Conservation (phyloP, 2,797 vertebrate genomes). For the Cetoscarus ocellatus region DNA sequence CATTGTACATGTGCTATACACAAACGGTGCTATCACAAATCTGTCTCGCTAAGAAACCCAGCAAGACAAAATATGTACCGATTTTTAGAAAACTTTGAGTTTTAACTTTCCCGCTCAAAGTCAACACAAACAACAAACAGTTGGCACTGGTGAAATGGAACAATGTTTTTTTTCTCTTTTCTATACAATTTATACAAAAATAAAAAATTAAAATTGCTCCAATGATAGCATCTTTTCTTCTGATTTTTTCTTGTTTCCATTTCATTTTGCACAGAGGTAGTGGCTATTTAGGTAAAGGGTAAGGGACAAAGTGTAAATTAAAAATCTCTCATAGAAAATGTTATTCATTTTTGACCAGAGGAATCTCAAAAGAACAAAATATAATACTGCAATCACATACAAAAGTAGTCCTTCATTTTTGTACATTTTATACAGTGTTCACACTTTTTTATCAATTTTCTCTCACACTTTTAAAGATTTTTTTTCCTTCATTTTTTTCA, state of each 20-base stretch:
- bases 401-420: constrained; percentile 99
- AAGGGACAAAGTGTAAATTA: constrained; percentile 78
- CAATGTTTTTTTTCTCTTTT: constrained; percentile 75
- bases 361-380: constrained; percentile 91
- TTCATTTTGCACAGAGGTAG: constrained; percentile 88
- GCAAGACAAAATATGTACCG: constrained; percentile 71
- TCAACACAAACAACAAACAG: constrained; percentile 76
- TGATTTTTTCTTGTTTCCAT: constrained; percentile 76
- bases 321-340: constrained; percentile 86
- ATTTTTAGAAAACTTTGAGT: constrained; percentile 74
- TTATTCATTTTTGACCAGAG: constrained; percentile 80
- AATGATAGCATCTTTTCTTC: constrained; percentile 77
- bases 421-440: constrained; percentile 88
- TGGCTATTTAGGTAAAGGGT: constrained; percentile 86
- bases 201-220: constrained; percentile 86
- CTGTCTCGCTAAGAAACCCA: constrained; percentile 51
- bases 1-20: constrained; percentile 79
- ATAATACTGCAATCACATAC: constrained; percentile 99
- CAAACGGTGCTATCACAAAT: constrained; percentile 67
- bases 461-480: constrained; percentile 65
- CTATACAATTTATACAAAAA: constrained; percentile 90
- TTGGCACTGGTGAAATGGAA: constrained; percentile 86
- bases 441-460: constrained; percentile 79
- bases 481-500: constrained; percentile 54
- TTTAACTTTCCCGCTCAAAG: constrained; percentile 73